These are phyloP conservation scores for Digitonthophagus gazella DNA, from an alignment of 2,888 invertebrate genomes.

Conservation along the genomic window DNA sequence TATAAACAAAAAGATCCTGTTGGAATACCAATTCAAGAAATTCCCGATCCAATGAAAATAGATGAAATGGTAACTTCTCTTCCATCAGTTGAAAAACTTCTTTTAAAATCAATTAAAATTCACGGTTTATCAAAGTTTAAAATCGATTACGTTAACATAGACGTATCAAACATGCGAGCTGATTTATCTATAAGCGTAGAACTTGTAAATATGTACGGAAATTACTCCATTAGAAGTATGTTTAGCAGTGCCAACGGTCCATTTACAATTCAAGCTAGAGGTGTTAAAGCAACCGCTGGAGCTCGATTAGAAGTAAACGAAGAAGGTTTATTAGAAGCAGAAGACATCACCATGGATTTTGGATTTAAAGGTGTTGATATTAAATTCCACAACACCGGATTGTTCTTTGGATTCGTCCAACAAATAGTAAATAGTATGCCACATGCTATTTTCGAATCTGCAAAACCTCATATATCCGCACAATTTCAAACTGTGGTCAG, in stretches of 20 bases:
- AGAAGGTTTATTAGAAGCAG: conserved; percentile 73
- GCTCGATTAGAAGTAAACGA: conserved; percentile 70
- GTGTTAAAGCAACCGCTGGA: conserved; percentile 66
- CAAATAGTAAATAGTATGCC: conserved; percentile 78
- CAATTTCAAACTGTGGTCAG: conserved; percentile 75
- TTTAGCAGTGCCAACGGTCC: conserved; percentile 71
- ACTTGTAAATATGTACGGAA: conserved; percentile 67
- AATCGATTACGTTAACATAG: conserved; percentile 67
- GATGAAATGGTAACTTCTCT: conserved; percentile 70
- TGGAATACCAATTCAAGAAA: conserved; percentile 74
- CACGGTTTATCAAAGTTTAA: conserved; percentile 78
- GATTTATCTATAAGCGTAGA: conserved; percentile 71
- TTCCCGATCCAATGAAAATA: conserved; percentile 78
- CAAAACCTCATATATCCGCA: conserved; percentile 79
- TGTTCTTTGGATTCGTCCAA: conserved; percentile 65
- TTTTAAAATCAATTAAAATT: conserved; percentile 69
- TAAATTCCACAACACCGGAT: conserved; percentile 80
- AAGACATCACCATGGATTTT: conserved; percentile 77
- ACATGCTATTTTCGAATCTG: conserved; percentile 78
- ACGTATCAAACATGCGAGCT: conserved; percentile 75
- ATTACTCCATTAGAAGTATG: conserved; percentile 71
- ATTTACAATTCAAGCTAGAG: conserved; percentile 72
- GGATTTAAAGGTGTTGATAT: conserved; percentile 72
- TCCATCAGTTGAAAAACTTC: conserved; percentile 66
- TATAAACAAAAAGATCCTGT: conserved; percentile 78